Evolutionary conservation across 2,888 invertebrate species (phyloP).

Genomic region (Slavum lentiscoides): DNA sequence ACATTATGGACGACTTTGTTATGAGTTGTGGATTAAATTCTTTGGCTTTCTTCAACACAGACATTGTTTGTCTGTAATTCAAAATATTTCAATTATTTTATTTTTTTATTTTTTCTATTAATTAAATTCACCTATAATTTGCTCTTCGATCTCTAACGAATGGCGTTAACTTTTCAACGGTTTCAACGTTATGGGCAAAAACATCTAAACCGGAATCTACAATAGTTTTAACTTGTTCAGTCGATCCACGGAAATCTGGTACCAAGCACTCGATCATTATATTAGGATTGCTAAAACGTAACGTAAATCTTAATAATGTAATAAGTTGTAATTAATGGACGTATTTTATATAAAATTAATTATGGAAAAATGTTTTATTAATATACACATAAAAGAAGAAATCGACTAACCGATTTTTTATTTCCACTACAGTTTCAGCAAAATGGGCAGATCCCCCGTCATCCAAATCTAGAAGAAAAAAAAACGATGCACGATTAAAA

Average conservation of each 20-base stretch:
- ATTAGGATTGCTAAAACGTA: conserved; percentile 67
- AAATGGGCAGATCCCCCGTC: conserved; percentile 95
- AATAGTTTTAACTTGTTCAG: conserved; percentile 73
- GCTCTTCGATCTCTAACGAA: conserved; percentile 93
- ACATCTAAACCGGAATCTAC: conserved; percentile 88
- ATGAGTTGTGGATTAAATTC: conserved; percentile 77
- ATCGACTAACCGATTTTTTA: conserved; percentile 72
- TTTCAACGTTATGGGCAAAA: conserved; percentile 98
- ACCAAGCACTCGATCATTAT: conserved; percentile 95
- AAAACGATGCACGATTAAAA: conserved; percentile 49
- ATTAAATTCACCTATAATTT: conserved; percentile 68
- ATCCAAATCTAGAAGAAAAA: conserved; percentile 72
- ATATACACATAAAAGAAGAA: background rate
- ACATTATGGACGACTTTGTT: conserved; percentile 98
- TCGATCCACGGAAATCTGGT: conserved; percentile 90
- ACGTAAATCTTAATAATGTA: conserved; percentile 8
- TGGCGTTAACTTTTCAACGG: conserved; percentile 86
- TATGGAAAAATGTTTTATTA: too few relatives aligned
- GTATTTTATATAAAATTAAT: too few relatives aligned
- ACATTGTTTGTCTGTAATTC: conserved; percentile 74
- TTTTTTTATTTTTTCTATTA: background rate
- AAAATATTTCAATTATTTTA: background rate
- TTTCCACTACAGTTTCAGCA: conserved; percentile 85
- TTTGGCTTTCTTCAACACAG: conserved; percentile 82
- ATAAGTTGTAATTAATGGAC: background rate